phyloP scores from a whole-genome alignment of 2,113 vertebrate genomes.

The Ochotona curzoniae region DNA sequence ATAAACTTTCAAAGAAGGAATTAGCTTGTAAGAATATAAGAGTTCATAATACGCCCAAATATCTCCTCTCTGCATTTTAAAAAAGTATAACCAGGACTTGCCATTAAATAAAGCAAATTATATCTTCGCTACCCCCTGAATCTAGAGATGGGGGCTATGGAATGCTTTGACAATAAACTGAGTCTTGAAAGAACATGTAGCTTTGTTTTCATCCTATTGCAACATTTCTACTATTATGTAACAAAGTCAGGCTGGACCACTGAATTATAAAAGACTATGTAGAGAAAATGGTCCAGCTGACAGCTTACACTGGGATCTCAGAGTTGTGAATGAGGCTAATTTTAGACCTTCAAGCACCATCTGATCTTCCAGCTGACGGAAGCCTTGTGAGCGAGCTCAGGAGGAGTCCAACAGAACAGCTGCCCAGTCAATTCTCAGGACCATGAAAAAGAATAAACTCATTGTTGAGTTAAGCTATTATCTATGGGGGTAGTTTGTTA shows the following conservation, averaged over 20 bases:
- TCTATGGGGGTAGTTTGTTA: neutral
- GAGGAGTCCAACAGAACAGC: neutral
- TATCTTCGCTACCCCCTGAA: neutral
- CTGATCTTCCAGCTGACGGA: conserved; percentile 19
- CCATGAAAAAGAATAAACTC: neutral
- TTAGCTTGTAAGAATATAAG: neutral
- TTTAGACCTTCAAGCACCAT: neutral
- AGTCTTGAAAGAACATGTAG: neutral
- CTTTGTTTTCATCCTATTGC: neutral
- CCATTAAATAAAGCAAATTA: neutral
- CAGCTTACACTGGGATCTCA: neutral
- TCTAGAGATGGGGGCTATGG: neutral
- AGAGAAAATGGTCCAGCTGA: neutral
- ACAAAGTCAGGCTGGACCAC: neutral
- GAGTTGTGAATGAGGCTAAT: neutral
- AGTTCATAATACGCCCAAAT: neutral
- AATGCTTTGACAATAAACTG: neutral
- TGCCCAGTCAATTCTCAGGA: neutral
- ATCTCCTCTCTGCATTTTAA: neutral
- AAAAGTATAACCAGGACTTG: too few species aligned
- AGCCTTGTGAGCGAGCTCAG: neutral
- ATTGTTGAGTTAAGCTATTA: neutral
- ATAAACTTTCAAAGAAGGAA: neutral
- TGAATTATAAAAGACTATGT: neutral
- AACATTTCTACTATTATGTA: neutral